Conservation (phyloP, 2,797 vertebrate species). For the Silurus lanzhouensis region DNA sequence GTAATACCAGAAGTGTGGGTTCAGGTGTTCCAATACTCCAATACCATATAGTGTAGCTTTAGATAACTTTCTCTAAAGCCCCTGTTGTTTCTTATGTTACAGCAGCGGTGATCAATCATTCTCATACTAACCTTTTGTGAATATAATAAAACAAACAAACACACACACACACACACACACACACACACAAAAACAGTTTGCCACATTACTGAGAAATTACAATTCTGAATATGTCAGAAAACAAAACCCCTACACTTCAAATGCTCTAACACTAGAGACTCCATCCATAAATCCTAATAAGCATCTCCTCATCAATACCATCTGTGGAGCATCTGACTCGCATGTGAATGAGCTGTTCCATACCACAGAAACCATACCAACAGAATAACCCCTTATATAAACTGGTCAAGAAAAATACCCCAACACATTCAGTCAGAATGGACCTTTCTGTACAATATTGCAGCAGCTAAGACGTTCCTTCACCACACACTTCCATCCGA, state of each 20-base stretch:
- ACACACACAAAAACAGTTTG: background rate
- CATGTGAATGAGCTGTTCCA: background rate
- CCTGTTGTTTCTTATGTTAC: background rate
- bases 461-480: background rate
- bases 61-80: too few species aligned
- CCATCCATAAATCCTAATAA: background rate
- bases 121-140: background rate
- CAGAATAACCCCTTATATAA: background rate
- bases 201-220: background rate
- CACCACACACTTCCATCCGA: background rate
- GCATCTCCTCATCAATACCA: background rate
- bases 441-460: background rate
- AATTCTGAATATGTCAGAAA: background rate
- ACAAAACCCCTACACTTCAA: background rate
- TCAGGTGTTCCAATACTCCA: too few species aligned
- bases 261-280: background rate
- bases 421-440: background rate
- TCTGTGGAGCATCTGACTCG: background rate
- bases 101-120: background rate
- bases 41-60: too few species aligned
- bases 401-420: background rate
- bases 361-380: background rate
- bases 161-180: too few species aligned
- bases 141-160: background rate
- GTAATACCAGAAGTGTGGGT: too few species aligned